Base-by-base conservation (phyloP, 2,888 invertebrate species). In the Zygogramma bicolorata region DNA sequence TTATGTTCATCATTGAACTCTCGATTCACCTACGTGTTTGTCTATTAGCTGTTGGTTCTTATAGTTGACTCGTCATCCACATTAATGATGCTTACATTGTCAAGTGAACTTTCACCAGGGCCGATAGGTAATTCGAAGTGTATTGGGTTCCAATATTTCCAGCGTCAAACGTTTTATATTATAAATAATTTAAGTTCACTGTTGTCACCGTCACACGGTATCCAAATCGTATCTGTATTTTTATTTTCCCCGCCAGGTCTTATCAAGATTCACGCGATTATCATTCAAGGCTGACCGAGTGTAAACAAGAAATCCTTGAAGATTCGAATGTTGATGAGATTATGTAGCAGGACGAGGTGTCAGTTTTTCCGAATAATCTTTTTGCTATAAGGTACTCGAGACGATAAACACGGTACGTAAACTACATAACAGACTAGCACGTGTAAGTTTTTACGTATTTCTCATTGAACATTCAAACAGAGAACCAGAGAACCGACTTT, bases 261-360 rank as follows among this genome's bases (percentile, higher is more conserved):
- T 53, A 53, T 53, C 53, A 53, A n/a, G 65, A 66, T 57, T 29
- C 57, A 22, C 13, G 46, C 34, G 57, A 57, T 15, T 57, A 66
- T 66, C 13, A 27, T 29, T 40, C 58, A 66, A 66, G 58, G 65
- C 34, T 15, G 34, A 29, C 34, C 6, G 15, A 53, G 34, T 49
- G 65, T 65, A 38, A 57, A 65, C 57, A 66, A 57, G 15, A 66
- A 57, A 57, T 66, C 65, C 65, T 66, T 66, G 65, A 38, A 57
- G 38, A 53, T 25, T 5, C 27, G 53, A 27, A 53, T 53, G 53
- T 53, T 53, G 27, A 53, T 53, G n/a, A 15, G 53, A 53, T 53
- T 27, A 25, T 53, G n/a, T 13, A 53, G 53, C 25, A 53, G 15
- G 25, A 18, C n/a, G 15, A 6, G 7, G 18, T n/a, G 42, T 18